Evolutionary conservation across 2,113 vertebrate species (phyloP).

Genomic region (Todiramphus saurophagus): DNA sequence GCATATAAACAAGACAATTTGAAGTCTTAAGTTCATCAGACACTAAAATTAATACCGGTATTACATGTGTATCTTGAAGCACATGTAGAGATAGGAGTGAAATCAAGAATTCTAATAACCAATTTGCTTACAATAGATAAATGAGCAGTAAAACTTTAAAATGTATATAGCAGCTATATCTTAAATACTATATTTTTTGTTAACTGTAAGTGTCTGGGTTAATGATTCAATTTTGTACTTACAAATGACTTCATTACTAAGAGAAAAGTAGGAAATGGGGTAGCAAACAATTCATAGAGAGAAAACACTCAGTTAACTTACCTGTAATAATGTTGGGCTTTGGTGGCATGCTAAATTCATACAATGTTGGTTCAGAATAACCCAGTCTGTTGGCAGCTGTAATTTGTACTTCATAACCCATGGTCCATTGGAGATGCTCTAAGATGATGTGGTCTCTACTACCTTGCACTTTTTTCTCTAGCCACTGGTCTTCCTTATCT

Average conservation of each 20-base stretch:
- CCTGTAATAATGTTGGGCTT: conserved; percentile 96
- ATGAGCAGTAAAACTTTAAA: neutral
- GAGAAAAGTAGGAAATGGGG: neutral
- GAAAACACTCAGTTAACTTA: conserved; percentile 66
- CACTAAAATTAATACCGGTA: neutral
- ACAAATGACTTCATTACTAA: neutral
- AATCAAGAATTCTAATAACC: neutral
- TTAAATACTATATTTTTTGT: neutral
- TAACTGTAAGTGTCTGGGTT: neutral
- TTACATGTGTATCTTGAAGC: neutral
- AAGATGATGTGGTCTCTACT: conserved; percentile 90
- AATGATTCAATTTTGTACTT: neutral
- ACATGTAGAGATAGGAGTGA: neutral
- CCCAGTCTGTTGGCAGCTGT: conserved; percentile 95
- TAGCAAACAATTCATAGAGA: neutral
- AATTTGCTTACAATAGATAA: neutral
- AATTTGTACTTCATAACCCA: conserved; percentile 95
- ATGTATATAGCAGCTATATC: neutral
- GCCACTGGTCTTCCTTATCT: conserved; percentile 98
- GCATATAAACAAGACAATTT: neutral
- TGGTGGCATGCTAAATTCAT: conserved; percentile 97
- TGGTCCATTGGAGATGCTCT: conserved; percentile 96
- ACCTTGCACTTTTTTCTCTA: conserved; percentile 94
- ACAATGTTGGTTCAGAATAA: conserved; percentile 92
- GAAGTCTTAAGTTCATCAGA: neutral